Evolutionary conservation across 64 coral and sea anemone species (phyloP), one percentile per base, ranked within the genome.

Genomic region (Astreopora myriophthalma): DNA sequence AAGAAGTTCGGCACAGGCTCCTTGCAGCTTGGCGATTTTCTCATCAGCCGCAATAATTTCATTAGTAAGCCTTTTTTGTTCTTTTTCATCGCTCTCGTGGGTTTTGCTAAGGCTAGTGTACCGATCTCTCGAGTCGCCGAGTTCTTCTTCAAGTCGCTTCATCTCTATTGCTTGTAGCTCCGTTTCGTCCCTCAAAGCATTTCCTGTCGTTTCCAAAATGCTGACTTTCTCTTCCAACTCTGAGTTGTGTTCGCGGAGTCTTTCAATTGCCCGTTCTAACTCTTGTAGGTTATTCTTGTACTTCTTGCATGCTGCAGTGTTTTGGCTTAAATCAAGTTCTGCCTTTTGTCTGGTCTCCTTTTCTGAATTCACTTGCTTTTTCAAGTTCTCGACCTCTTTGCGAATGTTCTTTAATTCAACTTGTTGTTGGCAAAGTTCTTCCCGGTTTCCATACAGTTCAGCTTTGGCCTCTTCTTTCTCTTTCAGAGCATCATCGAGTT

Each of bases 291-390:
- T 90, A 34, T 38, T 94, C 39, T 87, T 96, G 23, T 79, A 79
- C 7, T 64, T 78, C 69, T 89, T 89, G 55, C 90, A 71, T 9
- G 87, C 74, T 16, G 93, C 95, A 3, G 73, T 39, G 34, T 91
- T 93, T 85, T 96, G 91, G 30, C 48, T 90, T 13, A 96, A 51
- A 33, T 96, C 95, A 30, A 87, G 65, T 33, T 96, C 87, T 0
- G 91, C 91, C 58, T 92, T 94, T 33, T 73, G 34, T n/a, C 87
- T 69, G 17, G 64, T 81, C 16, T 90, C 92, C 60, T 77, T 93
- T 40, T 96, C 95, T 27, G 79, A 87, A 48, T 75, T 71, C 46
- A 96, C 80, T 12, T 93, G 91, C 40, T 96, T 96, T 49, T 96
- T 96, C 23, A 87, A 73, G 36, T 81, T 90, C 3, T 90, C 91